Base-by-base conservation (phyloP, 2,113 vertebrate species). In the Perognathus longimembris region DNA sequence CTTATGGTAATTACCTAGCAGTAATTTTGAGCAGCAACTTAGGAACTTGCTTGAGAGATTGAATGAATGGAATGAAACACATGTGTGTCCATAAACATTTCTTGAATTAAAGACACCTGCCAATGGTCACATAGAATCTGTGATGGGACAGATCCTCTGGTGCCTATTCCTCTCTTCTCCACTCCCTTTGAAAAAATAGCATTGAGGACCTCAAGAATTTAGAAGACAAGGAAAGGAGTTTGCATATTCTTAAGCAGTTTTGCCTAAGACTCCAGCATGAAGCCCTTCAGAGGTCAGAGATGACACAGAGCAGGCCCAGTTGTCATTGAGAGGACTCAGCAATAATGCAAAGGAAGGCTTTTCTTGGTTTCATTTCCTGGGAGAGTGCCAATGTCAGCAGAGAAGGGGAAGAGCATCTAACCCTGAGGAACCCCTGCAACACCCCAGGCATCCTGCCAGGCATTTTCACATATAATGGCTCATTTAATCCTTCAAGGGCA, bases 401-500 rank as follows among this genome's bases (percentile, higher is more conserved):
- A 90, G 36, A 80, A 61, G 12, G 32, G 38, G 3, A 74, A 71
- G 36, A 61, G 83, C 85, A 91, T 9, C 73, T 74, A 84, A 64
- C 32, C 69, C 78, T 81, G 10, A 40, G 76, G 38, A 83, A 8
- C 15, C 79, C 45, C 83, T 85, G 34, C 17, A 67, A 59, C 84
- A 70, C 69, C 69, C 63, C 85, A 91, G 57, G 73, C 63, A 66
- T 34, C 45, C 63, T 84, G 83, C 76, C 95, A 95, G 92, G 30
- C 67, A 91, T 59, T 93, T 90, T 93, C n/a, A 90, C 28, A 85
- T 91, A 40, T 69, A 89, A 77, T 92, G 80, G 80, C 59, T 95
- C 92, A 94, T 92, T 93, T 91, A 89, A 73, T 96, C 80, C 80
- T 86, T 45, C 45, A 89, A 96, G 76, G 76, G 87, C 80, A 88